A percentile compares a stretch with the other conserved stretches of the same genome.
Conservation (phyloP, 2,113 vertebrate species). For the Notarius lentiginosus region DNA sequence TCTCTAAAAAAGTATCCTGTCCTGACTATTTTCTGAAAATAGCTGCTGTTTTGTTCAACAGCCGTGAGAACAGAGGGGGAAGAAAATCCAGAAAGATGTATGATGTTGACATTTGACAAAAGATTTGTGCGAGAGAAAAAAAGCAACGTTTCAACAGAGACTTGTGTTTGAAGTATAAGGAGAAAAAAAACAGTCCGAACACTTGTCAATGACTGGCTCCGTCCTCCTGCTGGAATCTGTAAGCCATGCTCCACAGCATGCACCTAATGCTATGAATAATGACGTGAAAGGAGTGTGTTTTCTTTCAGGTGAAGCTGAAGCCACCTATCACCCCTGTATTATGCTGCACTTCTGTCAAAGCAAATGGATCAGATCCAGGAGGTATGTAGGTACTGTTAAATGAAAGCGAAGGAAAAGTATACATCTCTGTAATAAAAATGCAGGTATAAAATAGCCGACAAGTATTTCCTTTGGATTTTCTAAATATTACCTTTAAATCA, state of each 20-base stretch:
- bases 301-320: conserved; percentile 68
- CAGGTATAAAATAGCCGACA: not conserved
- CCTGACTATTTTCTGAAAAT: not conserved
- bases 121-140: not conserved
- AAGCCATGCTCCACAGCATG: not conserved
- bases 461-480: not conserved
- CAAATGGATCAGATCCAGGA: conserved; percentile 26
- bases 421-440: not conserved
- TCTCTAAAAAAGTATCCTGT: not conserved
- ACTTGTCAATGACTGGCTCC: not conserved
- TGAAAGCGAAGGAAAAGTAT: not conserved
- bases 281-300: conserved; percentile 27
- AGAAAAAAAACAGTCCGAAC: not conserved
- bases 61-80: not conserved
- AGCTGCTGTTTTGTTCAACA: not conserved
- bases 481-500: not conserved
- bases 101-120: not conserved
- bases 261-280: conserved; percentile 4
- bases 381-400: conserved; percentile 56
- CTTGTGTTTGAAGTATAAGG: not conserved
- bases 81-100: no score
- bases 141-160: not conserved
- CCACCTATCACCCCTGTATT: conserved; percentile 68
- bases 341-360: conserved; percentile 40
- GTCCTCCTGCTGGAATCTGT: not conserved